Base-by-base conservation (phyloP, 2,888 invertebrate genomes). In the Sepioteuthis lessoniana region DNA sequence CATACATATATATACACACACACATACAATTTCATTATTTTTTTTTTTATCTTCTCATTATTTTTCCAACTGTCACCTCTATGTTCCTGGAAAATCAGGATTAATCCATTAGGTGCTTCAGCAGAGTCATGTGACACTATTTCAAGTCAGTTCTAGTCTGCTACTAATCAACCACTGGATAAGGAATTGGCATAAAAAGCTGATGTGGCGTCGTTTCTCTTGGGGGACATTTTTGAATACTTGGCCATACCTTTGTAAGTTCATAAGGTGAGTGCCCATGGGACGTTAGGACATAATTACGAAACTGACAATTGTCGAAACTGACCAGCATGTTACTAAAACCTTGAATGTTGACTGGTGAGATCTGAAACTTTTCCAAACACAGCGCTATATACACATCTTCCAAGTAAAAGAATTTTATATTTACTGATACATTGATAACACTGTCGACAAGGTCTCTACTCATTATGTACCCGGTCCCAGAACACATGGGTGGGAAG, bases 381-480 rank as follows among this genome's bases (percentile, higher is more conserved):
- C 96, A 96, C 76, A 96, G 35, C 4, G 96, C 95, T 1, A 96
- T 94, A 92, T 96, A 96, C 1, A 96, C 96, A 94, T 96, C 96
- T 93, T 96, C 96, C 37, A 96, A 93, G 94, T 96, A 95, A 93
- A 96, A 96, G 94, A 96, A 96, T 37, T 96, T 96, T 92, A 96
- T 95, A 93, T 95, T 95, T 90, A 91, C 93, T 0, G 96, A 96
- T 0, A 95, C 94, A 42, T 93, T 94, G 31, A 96, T 93, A 90
- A 96, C 94, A 28, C 94, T 94, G 3, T 38, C 31, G 0, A 95
- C 94, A 7, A 96, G 94, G 90, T 96, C 96, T 46, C 90, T 94
- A 90, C 95, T 96, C 93, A 96, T 94, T 38, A 96, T 94, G 94
- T 96, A 96, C 10, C 96, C 96, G 0, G 96, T 96, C 19, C 96